phyloP scores from a whole-genome alignment of 64 coral and sea anemone genomes.

The Stylophora pistillata region DNA sequence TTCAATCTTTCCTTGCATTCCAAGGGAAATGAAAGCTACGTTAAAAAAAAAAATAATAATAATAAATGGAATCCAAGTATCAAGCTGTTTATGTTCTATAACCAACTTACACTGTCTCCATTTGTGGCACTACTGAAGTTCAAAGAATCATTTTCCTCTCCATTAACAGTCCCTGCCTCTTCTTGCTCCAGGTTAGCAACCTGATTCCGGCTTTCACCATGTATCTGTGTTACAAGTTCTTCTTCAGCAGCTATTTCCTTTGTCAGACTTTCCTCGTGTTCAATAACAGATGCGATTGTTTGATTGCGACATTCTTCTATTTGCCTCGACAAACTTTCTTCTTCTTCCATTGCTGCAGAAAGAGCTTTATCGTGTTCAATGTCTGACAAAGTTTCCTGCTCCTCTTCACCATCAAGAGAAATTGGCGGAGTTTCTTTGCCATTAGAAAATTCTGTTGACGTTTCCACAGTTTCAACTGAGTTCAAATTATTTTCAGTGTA shows the following conservation, averaged over 20 bases:
- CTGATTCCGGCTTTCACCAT: conserved; percentile 65
- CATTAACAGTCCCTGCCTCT: not conserved
- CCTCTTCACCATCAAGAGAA: conserved; percentile 52
- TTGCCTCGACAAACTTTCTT: conserved; percentile 68
- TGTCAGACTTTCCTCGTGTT: conserved; percentile 83
- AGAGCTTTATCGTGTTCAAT: conserved; percentile 86
- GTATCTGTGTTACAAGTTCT: conserved; percentile 84
- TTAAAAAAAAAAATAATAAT: too few species aligned
- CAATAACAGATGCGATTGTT: conserved; percentile 89
- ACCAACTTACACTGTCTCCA: conserved; percentile 34
- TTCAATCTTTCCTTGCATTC: too few species aligned
- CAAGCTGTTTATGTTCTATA: too few species aligned
- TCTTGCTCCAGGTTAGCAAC: conserved; percentile 61
- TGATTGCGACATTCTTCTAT: conserved; percentile 86
- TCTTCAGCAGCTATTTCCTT: conserved; percentile 94
- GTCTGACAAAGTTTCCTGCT: conserved; percentile 71
- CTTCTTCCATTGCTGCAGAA: conserved; percentile 75
- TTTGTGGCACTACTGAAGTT: conserved; percentile 9
- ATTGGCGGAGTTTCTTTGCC: conserved; percentile 29
- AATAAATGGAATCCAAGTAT: too few species aligned
- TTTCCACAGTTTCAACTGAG: not conserved
- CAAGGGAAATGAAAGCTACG: not conserved
- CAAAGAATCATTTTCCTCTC: not conserved
- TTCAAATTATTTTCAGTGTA: not conserved
- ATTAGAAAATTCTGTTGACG: not conserved